Evolutionary conservation across 1,140 invertebrate genomes (phyloP).

Genomic region (Bombyx mandarina): DNA sequence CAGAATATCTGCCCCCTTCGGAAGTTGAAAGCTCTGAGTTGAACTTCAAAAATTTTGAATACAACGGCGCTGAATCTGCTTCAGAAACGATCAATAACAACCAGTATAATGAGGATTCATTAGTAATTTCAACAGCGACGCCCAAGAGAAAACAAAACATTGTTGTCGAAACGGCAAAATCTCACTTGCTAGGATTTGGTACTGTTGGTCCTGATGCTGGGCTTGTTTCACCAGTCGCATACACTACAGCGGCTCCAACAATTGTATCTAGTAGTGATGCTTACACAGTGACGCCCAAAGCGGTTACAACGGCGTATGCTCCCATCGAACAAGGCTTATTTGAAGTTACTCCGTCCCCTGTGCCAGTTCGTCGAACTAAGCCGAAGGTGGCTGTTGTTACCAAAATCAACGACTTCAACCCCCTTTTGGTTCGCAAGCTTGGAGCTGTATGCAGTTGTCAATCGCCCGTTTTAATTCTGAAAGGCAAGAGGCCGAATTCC

Average conservation of each 20-base stretch:
- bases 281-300: slow-evolving; percentile 25
- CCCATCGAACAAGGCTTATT: slow-evolving; percentile 46
- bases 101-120: slow-evolving; percentile 27
- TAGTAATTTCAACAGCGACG: slow-evolving; percentile 25
- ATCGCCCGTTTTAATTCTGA: slow-evolving; percentile 73
- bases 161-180: slow-evolving; percentile 56
- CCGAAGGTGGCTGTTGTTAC: slow-evolving; percentile 74
- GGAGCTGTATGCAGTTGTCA: slow-evolving; percentile 82
- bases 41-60: slow-evolving; percentile 25
- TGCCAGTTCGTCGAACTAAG: slow-evolving; percentile 45
- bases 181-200: slow-evolving; percentile 50
- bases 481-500: slow-evolving; percentile 53
- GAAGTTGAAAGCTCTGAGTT: slow-evolving; percentile 16
- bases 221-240: slow-evolving; percentile 30
- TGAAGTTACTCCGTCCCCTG: slow-evolving; percentile 38
- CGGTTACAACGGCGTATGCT: slow-evolving; percentile 37
- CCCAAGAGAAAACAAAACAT: slow-evolving; percentile 54
- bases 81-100: slow-evolving; percentile 30
- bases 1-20: slow-evolving; percentile 53
- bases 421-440: slow-evolving; percentile 78
- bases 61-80: slow-evolving; percentile 17
- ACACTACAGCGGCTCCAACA: slow-evolving; percentile 28
- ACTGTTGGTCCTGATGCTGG: slow-evolving; percentile 52
- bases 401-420: slow-evolving; percentile 78
- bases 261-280: slow-evolving; percentile 23